Conservation (phyloP, 2,113 vertebrate genomes). For the Megaceryle maxima region DNA sequence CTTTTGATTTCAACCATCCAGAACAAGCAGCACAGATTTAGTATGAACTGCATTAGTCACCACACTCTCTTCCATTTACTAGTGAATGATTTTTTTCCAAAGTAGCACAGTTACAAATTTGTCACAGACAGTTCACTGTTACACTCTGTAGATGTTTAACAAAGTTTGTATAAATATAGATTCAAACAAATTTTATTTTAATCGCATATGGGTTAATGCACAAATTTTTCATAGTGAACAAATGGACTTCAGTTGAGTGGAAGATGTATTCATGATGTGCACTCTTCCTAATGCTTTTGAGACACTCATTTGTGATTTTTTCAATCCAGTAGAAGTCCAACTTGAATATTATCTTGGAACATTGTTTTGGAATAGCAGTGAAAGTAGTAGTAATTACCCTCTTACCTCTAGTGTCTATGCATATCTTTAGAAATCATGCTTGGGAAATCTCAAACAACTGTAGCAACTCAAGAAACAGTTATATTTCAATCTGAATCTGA, state of each 20-base stretch:
- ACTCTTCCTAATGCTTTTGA: background rate
- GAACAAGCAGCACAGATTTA: constrained; percentile 8
- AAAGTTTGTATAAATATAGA: background rate
- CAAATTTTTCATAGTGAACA: background rate
- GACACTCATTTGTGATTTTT: background rate
- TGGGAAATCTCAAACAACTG: background rate
- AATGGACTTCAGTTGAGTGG: background rate
- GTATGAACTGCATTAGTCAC: constrained; percentile 46
- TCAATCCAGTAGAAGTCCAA: background rate
- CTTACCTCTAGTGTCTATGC: background rate
- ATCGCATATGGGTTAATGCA: background rate
- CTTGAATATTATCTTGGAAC: background rate
- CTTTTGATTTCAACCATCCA: constrained; percentile 57
- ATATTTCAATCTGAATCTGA: background rate
- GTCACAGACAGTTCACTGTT: background rate
- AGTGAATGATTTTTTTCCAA: constrained; percentile 17
- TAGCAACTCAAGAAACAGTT: background rate
- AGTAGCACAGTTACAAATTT: background rate
- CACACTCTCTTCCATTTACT: background rate
- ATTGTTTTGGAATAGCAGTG: background rate
- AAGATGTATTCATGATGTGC: background rate
- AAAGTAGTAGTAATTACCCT: background rate
- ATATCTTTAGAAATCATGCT: background rate
- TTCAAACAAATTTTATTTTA: background rate
- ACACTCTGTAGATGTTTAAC: constrained; percentile 33